Evolutionary conservation across 2,797 vertebrate species (phyloP).

Genomic region (Falco peregrinus): DNA sequence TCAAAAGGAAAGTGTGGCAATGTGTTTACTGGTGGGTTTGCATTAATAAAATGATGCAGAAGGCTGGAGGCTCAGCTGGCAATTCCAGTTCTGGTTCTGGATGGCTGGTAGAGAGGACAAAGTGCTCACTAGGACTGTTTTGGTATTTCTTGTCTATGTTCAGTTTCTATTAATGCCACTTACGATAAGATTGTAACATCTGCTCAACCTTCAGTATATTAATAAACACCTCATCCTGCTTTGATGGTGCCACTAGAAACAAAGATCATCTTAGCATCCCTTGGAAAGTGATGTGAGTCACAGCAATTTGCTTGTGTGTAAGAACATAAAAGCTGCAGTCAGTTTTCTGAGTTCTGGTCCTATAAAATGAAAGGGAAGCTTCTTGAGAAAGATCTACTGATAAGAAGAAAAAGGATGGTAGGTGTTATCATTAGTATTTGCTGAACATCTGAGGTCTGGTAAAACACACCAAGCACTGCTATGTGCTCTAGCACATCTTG

Average conservation of each 20-base stretch:
- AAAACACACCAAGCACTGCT: accelerated
- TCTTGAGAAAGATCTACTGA: background rate
- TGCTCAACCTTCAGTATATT: background rate
- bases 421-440: background rate
- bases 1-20: background rate
- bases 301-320: background rate
- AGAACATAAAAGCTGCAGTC: background rate
- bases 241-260: background rate
- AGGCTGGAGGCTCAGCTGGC: background rate
- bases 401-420: background rate
- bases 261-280: background rate
- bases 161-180: background rate
- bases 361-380: background rate
- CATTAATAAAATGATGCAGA: background rate
- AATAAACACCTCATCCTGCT: background rate
- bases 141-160: background rate
- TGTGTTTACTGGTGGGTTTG: background rate
- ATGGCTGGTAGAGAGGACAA: background rate
- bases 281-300: background rate
- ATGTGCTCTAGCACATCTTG: background rate
- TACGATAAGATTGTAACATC: background rate
- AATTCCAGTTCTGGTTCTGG: background rate
- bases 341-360: background rate
- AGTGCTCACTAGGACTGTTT: background rate
- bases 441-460: background rate